Base-by-base conservation (phyloP, 2,797 vertebrate genomes). In the Anabas testudineus region DNA sequence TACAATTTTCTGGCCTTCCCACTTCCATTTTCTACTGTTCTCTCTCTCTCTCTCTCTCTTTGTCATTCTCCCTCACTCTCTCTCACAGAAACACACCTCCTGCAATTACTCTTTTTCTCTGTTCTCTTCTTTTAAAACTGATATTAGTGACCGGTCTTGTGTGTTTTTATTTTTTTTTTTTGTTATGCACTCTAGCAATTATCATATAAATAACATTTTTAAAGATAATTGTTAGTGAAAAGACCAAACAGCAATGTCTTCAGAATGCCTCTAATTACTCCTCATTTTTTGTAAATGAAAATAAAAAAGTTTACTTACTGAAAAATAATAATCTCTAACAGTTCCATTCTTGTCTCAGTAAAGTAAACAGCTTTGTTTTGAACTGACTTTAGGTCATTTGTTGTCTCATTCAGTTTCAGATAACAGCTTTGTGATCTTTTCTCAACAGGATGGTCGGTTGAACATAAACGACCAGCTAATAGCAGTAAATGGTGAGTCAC, bases 381-480 rank as follows among this genome's bases (percentile, higher is more conserved):
- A 37, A 7, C 53, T 36, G 34, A 39, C 7, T 39, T 48, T 0
- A 10, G 16, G 21, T 19, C 32, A 4, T 30, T n/a, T 7, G 2
- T 39, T 4, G 6, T 3, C 18, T 26, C 22, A 2, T 15, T 45
- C 3, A 45, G 2, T 4, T 30, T 10, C 24, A 10, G 8, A 10
- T 41, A 6, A 57, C 24, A 9, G 52, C 14, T 4, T 26, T 12
- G 7, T 21, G 2, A 0, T 15, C 26, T 41, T 39, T 34, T 57
- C 26, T 37, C 45, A 6, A 19, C 87, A 99, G 98, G 98, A 99
- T 14, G 95, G 97, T 0, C 95, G 97, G 0, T 64, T 99, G 62
- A 88, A 78, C 6, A 80, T 95, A 0, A 98, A 99, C 16, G 97
- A 99, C 87, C 97, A 99, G 85, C 85, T 99, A 80, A 91, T 98